These are phyloP conservation scores for Maconellicoccus hirsutus DNA, from an alignment of 1,140 invertebrate species.

Conservation along the genomic window DNA sequence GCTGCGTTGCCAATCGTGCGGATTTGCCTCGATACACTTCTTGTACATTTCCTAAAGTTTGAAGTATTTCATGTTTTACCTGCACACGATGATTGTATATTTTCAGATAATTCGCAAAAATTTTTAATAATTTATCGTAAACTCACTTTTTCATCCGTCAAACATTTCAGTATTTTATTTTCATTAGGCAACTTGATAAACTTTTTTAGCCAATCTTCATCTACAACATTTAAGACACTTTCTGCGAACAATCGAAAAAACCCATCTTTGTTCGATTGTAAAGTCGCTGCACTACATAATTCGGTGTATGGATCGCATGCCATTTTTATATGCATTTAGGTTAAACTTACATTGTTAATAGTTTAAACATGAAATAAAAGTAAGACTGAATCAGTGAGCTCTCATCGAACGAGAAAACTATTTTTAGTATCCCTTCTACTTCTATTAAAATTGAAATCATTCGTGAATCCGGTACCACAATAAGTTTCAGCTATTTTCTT, in stretches of 20 bases:
- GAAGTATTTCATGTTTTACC: conserved; percentile 40
- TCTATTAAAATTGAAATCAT: too few species aligned
- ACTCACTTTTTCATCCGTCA: conserved; percentile 36
- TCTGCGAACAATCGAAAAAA: conserved; percentile 47
- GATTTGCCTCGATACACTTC: conserved; percentile 45
- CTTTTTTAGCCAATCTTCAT: conserved; percentile 40
- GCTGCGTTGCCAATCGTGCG: conserved; percentile 37
- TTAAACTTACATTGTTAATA: too few species aligned
- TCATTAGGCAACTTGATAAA: conserved; percentile 43
- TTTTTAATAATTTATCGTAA: too few species aligned
- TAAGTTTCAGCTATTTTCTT: too few species aligned
- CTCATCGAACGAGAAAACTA: too few species aligned
- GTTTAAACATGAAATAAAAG: too few species aligned
- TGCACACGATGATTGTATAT: conserved; percentile 30
- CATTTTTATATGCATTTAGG: too few species aligned
- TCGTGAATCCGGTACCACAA: too few species aligned
- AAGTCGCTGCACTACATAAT: conserved; percentile 44
- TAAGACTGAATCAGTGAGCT: too few species aligned
- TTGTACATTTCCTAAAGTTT: conserved; percentile 42
- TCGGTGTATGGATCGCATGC: conserved; percentile 25
- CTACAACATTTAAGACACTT: conserved; percentile 36
- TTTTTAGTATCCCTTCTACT: too few species aligned
- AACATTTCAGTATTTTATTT: conserved; percentile 40
- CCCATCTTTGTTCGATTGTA: conserved; percentile 45
- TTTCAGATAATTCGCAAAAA: too few species aligned